These are phyloP conservation scores for Typhlichthys subterraneus DNA, from an alignment of 2,797 vertebrate genomes.

Conservation along the genomic window DNA sequence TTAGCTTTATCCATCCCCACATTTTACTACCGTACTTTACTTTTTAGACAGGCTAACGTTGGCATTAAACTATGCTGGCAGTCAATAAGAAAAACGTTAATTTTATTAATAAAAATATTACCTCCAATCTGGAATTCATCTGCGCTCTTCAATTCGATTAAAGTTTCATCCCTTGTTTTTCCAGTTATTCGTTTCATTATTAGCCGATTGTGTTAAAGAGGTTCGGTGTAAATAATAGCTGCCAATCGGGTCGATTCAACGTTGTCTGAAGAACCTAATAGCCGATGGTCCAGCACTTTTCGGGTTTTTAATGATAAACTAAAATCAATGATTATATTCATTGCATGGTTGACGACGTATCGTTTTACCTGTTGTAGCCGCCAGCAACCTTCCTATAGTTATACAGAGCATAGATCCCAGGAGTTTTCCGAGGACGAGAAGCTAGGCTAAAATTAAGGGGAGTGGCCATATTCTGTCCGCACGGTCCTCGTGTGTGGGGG, in stretches of 20 bases:
- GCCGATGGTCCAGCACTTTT: not conserved
- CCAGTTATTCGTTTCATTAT: constrained; percentile 77
- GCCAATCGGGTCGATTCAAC: constrained; percentile 2
- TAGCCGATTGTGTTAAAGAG: not conserved
- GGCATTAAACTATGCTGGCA: too few relatives aligned
- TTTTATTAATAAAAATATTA: constrained; percentile 29
- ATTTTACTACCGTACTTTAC: too few relatives aligned
- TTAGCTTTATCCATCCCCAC: too few relatives aligned
- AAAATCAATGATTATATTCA: constrained; percentile 18
- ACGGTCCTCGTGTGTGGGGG: constrained; percentile 8
- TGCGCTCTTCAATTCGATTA: constrained; percentile 76
- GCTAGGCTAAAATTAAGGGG: constrained; percentile 53
- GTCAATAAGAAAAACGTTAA: too few relatives aligned
- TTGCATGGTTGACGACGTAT: not conserved
- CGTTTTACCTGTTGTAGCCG: not conserved
- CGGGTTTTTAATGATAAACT: not conserved
- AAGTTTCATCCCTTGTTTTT: constrained; percentile 75
- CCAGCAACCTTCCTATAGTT: constrained; percentile 5
- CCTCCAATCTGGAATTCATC: constrained; percentile 67
- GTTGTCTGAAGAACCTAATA: constrained; percentile 4
- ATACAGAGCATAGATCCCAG: constrained; percentile 11
- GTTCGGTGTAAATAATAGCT: not conserved
- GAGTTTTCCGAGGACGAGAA: constrained; percentile 10
- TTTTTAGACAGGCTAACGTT: too few relatives aligned
- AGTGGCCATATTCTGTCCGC: constrained; percentile 52